Evolutionary conservation across 1,140 invertebrate genomes (phyloP).

Genomic region (Apocrypta bakeri): DNA sequence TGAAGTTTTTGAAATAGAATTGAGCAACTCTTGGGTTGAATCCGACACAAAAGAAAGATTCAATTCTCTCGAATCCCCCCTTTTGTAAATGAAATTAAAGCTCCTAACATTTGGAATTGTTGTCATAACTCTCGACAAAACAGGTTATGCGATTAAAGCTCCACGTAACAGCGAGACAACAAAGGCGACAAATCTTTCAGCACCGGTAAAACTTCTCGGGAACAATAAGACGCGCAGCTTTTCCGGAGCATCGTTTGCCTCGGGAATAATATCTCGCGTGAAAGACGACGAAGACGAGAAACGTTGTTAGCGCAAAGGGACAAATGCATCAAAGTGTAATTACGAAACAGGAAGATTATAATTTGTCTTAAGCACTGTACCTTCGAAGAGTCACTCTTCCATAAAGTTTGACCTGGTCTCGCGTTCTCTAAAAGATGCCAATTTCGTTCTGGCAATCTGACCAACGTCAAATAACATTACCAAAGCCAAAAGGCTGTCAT

Average conservation of each 20-base stretch:
- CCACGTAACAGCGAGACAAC: background rate
- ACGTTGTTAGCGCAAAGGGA: constrained; percentile 4
- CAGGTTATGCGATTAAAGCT: background rate
- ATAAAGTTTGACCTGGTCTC: background rate
- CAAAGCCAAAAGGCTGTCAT: constrained; percentile 32
- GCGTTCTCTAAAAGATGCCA: background rate
- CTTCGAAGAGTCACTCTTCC: background rate
- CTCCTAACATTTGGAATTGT: background rate
- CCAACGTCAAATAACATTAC: constrained; percentile 33
- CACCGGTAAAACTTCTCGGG: background rate
- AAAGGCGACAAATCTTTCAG: background rate
- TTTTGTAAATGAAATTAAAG: background rate
- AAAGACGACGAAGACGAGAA: background rate
- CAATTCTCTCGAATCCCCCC: no score
- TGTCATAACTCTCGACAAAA: background rate
- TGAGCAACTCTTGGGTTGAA: background rate
- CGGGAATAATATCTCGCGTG: background rate
- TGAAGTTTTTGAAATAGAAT: no score
- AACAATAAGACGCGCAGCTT: background rate
- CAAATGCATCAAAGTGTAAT: constrained; percentile 38
- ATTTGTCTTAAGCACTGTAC: background rate
- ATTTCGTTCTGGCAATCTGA: constrained; percentile 37
- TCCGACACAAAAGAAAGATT: background rate
- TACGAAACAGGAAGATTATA: constrained; percentile 29
- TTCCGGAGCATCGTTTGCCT: background rate